A percentile compares a stretch with the other conserved stretches of the same genome.
Evolutionary conservation across 2,888 invertebrate genomes (phyloP).

Genomic region (Myopa testacea): DNA sequence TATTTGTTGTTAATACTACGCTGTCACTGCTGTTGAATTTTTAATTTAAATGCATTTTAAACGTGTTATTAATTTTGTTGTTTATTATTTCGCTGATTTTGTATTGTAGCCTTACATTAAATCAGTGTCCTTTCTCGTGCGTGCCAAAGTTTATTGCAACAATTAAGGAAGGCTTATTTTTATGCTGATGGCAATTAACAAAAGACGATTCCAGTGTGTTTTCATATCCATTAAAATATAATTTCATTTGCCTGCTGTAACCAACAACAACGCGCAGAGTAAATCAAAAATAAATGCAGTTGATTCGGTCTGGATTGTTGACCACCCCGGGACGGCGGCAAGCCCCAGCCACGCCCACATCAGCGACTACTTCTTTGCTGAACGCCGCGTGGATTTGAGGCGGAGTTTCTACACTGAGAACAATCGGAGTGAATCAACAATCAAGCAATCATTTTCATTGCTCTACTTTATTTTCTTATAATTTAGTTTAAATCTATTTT

Average conservation of each 20-base stretch:
- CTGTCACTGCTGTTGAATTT: neutral
- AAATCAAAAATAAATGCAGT: too few species aligned
- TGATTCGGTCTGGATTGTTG: too few species aligned
- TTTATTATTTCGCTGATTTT: constrained; percentile 7
- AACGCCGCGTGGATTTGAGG: neutral
- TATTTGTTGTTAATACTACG: neutral
- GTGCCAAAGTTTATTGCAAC: constrained; percentile 6
- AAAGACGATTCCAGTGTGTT: neutral
- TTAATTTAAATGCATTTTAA: constrained; percentile 24
- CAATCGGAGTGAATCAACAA: too few species aligned
- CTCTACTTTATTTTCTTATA: too few species aligned
- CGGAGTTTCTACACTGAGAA: neutral
- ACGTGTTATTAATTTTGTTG: constrained; percentile 20
- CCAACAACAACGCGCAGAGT: too few species aligned
- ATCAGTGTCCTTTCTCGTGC: constrained; percentile 6
- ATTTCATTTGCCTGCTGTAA: too few species aligned
- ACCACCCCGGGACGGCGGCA: neutral
- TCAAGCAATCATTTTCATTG: too few species aligned
- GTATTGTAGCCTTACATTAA: constrained; percentile 17
- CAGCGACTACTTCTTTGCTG: too few species aligned
- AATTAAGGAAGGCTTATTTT: constrained; percentile 6
- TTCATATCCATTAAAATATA: too few species aligned
- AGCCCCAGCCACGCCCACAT: neutral
- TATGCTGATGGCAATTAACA: neutral
- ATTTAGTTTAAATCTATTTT: too few species aligned